Conservation (phyloP, 2,888 invertebrate genomes). For the Spilarctia lutea region DNA sequence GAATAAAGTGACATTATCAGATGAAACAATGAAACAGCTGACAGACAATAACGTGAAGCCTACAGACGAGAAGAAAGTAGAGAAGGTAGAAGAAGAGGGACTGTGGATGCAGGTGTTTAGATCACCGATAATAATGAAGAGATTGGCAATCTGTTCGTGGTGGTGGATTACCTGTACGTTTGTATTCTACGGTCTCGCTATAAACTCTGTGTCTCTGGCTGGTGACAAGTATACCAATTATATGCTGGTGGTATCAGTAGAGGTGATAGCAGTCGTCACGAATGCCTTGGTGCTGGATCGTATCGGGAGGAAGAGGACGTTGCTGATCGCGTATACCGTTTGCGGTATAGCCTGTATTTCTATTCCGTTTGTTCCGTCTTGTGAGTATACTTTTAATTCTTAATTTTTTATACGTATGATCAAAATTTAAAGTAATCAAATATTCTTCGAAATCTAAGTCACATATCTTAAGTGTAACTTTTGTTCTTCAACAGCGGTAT, state of each 20-base stretch:
- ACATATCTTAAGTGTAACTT: background rate
- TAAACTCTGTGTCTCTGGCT: slow-evolving; percentile 91
- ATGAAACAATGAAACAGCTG: slow-evolving; percentile 78
- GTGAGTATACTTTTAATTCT: slow-evolving; percentile 60
- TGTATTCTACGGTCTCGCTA: slow-evolving; percentile 92
- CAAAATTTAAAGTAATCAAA: too few relatives aligned
- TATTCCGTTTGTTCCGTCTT: slow-evolving; percentile 82
- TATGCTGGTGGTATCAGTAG: slow-evolving; percentile 89
- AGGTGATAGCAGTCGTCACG: slow-evolving; percentile 90
- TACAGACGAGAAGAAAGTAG: slow-evolving; percentile 60
- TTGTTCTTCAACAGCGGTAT: slow-evolving; percentile 55
- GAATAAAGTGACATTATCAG: slow-evolving; percentile 84
- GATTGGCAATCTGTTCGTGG: slow-evolving; percentile 79
- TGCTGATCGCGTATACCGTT: slow-evolving; percentile 87
- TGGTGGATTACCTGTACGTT: slow-evolving; percentile 94
- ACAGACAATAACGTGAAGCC: slow-evolving; percentile 71
- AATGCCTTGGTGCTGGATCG: slow-evolving; percentile 89
- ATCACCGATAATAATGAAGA: slow-evolving; percentile 77
- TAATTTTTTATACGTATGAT: too few relatives aligned
- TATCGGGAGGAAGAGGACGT: slow-evolving; percentile 87
- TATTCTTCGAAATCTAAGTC: too few relatives aligned
- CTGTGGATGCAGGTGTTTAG: slow-evolving; percentile 73
- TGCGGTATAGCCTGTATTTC: slow-evolving; percentile 84
- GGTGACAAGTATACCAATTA: slow-evolving; percentile 93
- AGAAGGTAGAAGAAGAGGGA: slow-evolving; percentile 57